Evolutionary conservation across 1,140 invertebrate species (phyloP), one percentile per base, ranked within the genome.

Genomic region (Cheumatopsyche charites): DNA sequence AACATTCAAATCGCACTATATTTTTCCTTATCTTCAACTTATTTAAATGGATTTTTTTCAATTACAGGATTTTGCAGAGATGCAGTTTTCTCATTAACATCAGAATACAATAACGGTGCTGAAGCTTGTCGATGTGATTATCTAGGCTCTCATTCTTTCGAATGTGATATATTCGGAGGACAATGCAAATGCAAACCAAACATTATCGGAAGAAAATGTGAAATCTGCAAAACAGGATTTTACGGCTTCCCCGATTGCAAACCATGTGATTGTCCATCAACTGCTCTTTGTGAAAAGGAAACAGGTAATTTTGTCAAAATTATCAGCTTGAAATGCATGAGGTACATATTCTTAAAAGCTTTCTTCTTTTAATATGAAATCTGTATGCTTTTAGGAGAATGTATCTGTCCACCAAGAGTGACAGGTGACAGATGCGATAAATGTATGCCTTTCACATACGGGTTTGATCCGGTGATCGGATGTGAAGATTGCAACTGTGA

Each of bases 401-500:
- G 94, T 80, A 90, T 92, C 58, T 96, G 94, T 79, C 93, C 94
- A 0, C 86, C 90, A 1, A 88, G 90, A 77, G 94, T 96, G 0
- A 90, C 87, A 12, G 95, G 95, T 0, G 88, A 90, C 55, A 85
- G 89, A 23, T 99, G 98, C 81, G 92, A 98, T 74, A 87, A 90
- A 72, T 99, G 98, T 80, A 89, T 91, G 52, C 85, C 88, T 0
- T 90, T 92, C 26, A 98, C 97, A 0, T 99, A 95, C 79, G 97
- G 96, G 7, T 99, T 93, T 82, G 93, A 99, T 86, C 89, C 92
- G 23, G 90, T 97, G 6, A 93, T 96, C 78, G 98, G 98, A 5
- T 99, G 98, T 81, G 94, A 97, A 80, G 92, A 94, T 62, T 99
- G 98, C 79, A 91, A 91, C 72, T 99, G 98, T 82, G 89, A 94